Conservation (phyloP, 2,797 vertebrate species). For the Denticeps clupeoides region DNA sequence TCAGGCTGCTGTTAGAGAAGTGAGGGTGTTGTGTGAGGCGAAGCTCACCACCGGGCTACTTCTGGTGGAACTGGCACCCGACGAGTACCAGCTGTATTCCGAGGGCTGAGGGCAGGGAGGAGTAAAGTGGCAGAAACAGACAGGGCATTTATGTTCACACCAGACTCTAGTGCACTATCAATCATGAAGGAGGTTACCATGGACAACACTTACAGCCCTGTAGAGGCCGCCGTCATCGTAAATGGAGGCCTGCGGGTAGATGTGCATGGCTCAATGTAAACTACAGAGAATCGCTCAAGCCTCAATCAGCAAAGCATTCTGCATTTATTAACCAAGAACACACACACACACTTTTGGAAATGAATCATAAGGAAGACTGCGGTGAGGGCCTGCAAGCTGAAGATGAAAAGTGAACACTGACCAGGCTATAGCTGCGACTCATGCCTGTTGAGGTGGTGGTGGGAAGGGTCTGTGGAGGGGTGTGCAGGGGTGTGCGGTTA, state of each 20-base stretch:
- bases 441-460: conserved; percentile 57
- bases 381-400: conserved; percentile 18
- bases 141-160: conserved; percentile 28
- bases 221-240: conserved; percentile 63
- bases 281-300: no score
- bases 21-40: conserved; percentile 19
- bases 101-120: conserved; percentile 66
- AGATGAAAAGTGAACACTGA: conserved; percentile 50
- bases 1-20: conserved; percentile 27
- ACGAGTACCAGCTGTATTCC: conserved; percentile 84
- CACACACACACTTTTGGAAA: no score
- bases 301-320: no score
- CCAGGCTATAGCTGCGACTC: conserved; percentile 77
- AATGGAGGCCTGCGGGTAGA: conserved; percentile 65
- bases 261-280: no score
- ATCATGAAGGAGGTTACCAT: conserved; percentile 2
- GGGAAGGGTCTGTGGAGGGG: conserved; percentile 53
- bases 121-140: conserved; percentile 10
- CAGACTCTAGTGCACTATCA: conserved; percentile 8
- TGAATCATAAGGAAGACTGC: no score
- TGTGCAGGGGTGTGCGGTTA: conserved; percentile 9
- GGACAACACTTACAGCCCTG: conserved; percentile 71
- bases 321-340: no score
- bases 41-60: conserved; percentile 88
- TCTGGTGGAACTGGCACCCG: conserved; percentile 73